Evolutionary conservation across 2,113 vertebrate genomes (phyloP), one percentile per base, ranked within the genome.

Genomic region (Poicephalus gulielmi): DNA sequence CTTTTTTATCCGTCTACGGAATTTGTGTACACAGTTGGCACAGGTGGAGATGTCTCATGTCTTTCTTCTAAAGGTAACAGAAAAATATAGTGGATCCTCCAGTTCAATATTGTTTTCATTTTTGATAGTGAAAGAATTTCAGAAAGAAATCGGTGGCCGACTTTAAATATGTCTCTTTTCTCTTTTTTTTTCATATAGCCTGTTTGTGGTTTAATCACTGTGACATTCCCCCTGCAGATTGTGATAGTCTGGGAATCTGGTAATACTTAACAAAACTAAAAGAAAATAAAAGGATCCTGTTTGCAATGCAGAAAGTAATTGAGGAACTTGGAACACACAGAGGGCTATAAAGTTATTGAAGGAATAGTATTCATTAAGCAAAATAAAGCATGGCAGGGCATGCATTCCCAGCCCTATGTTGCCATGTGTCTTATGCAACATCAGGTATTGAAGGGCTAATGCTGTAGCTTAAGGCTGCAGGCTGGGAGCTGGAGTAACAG

Each of bases 241-340:
- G 64, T 5, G 46, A 76, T 86, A 64, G 30, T 78, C 55, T 27
- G 69, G 77, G 55, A 83, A 93, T 71, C 85, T 87, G 88, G 66
- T 95, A 90, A 96, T 50, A 67, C 90, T 96, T 93, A 88, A 80
- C 39, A 64, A 63, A 95, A 70, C 88, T 7, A 71, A 77, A 80
- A 53, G 64, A 93, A 68, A 93, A 73, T 20, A 44, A 86, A 86
- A 92, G 30, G 41, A 83, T 78, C 28, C 77, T 67, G 43, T 88
- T 76, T 96, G 94, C 96, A 90, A 96, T 96, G 90, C 70, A 84
- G 55, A 97, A 96, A 96, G 89, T 91, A 96, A 95, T 96, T 96
- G 96, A 94, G 89, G 71, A 81, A 66, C 84, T 66, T 90, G 89
- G 83, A 97, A 78, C 47, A 43, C 15, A 44, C n/a, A 67, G 85